Conservation (phyloP, 1,140 invertebrate genomes). For the Wiebesia pumilae region DNA sequence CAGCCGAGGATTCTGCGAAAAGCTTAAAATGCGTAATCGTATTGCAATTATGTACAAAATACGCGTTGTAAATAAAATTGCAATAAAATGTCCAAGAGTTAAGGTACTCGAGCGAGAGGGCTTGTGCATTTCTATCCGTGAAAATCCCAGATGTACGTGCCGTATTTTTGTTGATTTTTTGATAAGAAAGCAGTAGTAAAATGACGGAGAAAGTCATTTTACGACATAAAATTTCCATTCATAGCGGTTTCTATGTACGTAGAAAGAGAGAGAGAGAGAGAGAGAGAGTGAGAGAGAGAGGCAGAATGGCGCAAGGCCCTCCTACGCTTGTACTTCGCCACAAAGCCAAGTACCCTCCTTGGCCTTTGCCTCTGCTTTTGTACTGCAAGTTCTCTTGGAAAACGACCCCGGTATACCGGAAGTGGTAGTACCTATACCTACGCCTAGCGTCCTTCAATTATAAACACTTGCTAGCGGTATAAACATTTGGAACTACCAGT, state of each 20-base stretch:
- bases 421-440: slow-evolving; percentile 62
- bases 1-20: too few species aligned
- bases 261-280: not conserved
- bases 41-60: too few species aligned
- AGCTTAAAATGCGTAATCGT: too few species aligned
- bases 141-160: too few species aligned
- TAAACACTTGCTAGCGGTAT: slow-evolving; percentile 60
- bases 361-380: slow-evolving; percentile 57
- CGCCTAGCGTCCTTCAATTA: slow-evolving; percentile 53
- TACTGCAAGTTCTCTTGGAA: slow-evolving; percentile 2
- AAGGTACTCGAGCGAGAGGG: not conserved
- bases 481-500: not conserved
- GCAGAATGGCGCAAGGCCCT: not conserved
- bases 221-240: not conserved
- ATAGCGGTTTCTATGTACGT: too few species aligned
- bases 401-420: slow-evolving; percentile 39
- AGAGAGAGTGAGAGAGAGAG: not conserved
- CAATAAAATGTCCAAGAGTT: too few species aligned
- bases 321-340: slow-evolving; percentile 26
- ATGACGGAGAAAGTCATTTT: not conserved
- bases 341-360: slow-evolving; percentile 56
- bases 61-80: too few species aligned
- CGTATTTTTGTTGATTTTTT: not conserved
- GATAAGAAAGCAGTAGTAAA: not conserved
- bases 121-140: not conserved